A percentile compares a stretch with the other conserved stretches of the same genome.
These are phyloP conservation scores for Colostygia pectinataria DNA, from an alignment of 2,888 invertebrate genomes.

Conservation along the genomic window DNA sequence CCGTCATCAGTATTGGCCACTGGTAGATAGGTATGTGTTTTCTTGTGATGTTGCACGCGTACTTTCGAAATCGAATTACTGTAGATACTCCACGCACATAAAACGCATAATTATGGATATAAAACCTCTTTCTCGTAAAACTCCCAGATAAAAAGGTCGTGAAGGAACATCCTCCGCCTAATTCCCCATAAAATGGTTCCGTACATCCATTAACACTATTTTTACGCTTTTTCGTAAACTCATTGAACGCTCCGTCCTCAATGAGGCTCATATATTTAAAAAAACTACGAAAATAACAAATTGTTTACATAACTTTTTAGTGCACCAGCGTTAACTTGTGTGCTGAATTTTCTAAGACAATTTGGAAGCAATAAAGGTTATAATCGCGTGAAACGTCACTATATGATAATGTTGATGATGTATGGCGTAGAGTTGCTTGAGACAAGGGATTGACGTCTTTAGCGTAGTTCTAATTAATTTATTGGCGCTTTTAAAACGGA, in stretches of 20 bases:
- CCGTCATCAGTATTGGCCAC: no score
- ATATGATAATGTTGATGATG: constrained; percentile 49
- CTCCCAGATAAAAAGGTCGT: constrained; percentile 73
- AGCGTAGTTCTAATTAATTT: constrained; percentile 74
- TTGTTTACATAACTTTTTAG: constrained; percentile 75
- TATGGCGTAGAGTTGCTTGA: constrained; percentile 47
- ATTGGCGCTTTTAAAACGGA: constrained; percentile 76
- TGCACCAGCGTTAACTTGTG: constrained; percentile 64
- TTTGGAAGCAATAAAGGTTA: constrained; percentile 52
- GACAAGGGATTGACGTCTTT: constrained; percentile 77
- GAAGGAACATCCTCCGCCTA: constrained; percentile 71
- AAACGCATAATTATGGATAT: constrained; percentile 78
- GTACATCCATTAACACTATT: constrained; percentile 74
- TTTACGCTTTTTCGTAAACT: constrained; percentile 63
- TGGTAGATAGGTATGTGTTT: constrained; percentile 1
- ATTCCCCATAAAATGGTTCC: constrained; percentile 71
- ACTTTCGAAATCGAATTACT: constrained; percentile 59
- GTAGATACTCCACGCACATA: constrained; percentile 55
- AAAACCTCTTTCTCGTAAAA: constrained; percentile 77
- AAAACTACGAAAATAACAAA: constrained; percentile 69
- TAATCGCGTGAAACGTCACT: constrained; percentile 48
- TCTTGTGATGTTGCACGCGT: constrained; percentile 25
- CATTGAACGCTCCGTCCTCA: constrained; percentile 78
- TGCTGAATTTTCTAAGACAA: constrained; percentile 73
- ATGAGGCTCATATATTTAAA: constrained; percentile 70